Conservation (phyloP, 2,797 vertebrate species). For the Micromesistius poutassou region DNA sequence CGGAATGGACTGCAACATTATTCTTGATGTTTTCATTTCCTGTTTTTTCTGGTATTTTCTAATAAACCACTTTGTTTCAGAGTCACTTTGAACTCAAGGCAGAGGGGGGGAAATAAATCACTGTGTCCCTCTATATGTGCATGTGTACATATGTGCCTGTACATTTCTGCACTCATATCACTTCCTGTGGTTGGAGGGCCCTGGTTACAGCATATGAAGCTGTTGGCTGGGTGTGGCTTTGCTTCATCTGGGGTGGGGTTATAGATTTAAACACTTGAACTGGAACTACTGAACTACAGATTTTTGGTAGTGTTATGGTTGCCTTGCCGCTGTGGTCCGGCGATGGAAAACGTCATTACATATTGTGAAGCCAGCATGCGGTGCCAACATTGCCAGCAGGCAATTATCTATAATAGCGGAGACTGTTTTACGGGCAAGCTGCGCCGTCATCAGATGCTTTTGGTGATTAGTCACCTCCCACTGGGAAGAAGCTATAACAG, state of each 20-base stretch:
- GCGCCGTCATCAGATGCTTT: conserved; percentile 15
- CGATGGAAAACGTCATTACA: neutral
- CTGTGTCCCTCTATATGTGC: neutral
- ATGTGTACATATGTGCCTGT: neutral
- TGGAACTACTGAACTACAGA: neutral
- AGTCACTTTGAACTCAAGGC: conserved; percentile 7
- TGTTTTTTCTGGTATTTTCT: conserved; percentile 1
- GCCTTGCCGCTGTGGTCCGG: conserved; percentile 8
- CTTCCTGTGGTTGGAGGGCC: neutral
- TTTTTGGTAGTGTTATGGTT: neutral
- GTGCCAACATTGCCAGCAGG: neutral
- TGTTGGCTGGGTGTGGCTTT: conserved; percentile 9
- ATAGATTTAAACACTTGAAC: neutral
- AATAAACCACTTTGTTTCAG: conserved; percentile 3
- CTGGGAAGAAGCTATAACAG: conserved; percentile 7
- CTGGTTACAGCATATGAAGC: conserved; percentile 4
- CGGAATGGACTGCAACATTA: neutral
- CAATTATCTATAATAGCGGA: conserved; percentile 23
- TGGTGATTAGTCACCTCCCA: conserved; percentile 29
- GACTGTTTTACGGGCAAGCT: conserved; percentile 18
- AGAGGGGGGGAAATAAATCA: neutral
- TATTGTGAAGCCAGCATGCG: conserved; percentile 7
- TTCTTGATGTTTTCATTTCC: neutral
- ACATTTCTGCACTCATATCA: neutral
- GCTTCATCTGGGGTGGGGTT: neutral